phyloP scores from a whole-genome alignment of 2,797 vertebrate species.

The Manis crassicaudata region DNA sequence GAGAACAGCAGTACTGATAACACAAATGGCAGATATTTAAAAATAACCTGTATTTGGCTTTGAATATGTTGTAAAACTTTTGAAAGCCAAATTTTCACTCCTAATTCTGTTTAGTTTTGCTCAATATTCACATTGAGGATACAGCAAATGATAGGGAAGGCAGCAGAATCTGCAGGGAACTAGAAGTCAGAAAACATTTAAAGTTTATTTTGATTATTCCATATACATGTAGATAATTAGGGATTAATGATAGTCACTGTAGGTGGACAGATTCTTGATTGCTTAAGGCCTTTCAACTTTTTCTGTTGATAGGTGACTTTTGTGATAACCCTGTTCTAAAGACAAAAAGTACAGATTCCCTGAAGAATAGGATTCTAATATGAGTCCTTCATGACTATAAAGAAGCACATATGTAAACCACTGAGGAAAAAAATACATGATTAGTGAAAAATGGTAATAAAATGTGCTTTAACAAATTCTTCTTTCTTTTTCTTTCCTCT shows the following conservation, averaged over 20 bases:
- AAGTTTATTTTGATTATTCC: not conserved
- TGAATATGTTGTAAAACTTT: not conserved
- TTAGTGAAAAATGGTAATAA: not conserved
- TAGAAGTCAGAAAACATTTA: not conserved
- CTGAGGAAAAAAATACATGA: too few species aligned
- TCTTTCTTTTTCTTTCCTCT: not conserved
- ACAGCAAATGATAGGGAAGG: not conserved
- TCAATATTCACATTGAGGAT: not conserved
- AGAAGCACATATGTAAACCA: not conserved
- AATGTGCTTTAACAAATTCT: not conserved
- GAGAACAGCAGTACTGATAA: not conserved
- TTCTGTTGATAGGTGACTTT: not conserved
- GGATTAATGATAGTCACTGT: not conserved
- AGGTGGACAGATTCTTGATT: not conserved
- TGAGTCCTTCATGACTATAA: not conserved
- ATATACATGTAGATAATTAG: not conserved
- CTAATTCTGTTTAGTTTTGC: not conserved
- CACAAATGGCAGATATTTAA: not conserved
- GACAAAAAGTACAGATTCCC: rapidly evolving
- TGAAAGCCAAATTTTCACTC: not conserved
- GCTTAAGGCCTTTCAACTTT: not conserved
- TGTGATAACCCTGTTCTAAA: not conserved
- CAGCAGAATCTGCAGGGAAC: not conserved
- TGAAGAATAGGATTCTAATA: not conserved
- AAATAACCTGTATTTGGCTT: not conserved